These are phyloP conservation scores for Chitala chitala DNA, from an alignment of 2,113 vertebrate genomes.

Conservation along the genomic window DNA sequence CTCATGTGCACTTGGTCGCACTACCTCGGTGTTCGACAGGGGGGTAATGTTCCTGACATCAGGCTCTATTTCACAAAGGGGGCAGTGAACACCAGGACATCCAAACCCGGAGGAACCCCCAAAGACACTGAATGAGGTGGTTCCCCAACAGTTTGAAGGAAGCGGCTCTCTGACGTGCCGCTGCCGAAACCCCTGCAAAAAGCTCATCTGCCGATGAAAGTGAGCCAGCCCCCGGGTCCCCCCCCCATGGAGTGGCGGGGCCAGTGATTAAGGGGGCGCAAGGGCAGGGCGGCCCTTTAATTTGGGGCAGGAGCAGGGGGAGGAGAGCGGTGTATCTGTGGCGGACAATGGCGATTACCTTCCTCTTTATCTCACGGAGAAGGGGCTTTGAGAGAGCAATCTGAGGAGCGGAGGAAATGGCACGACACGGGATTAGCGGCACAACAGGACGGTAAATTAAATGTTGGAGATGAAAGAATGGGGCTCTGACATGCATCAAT, in stretches of 20 bases:
- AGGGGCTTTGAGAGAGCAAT: slow-evolving; percentile 91
- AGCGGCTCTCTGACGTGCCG: slow-evolving; percentile 54
- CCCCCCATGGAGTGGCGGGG: slow-evolving; percentile 63
- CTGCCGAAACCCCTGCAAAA: background rate
- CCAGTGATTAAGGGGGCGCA: slow-evolving; percentile 70
- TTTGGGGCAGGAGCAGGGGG: slow-evolving; percentile 56
- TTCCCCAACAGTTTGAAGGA: slow-evolving; percentile 35
- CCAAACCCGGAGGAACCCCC: background rate
- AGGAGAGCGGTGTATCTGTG: slow-evolving; percentile 65
- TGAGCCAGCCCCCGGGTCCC: slow-evolving; percentile 64
- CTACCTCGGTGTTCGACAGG: background rate
- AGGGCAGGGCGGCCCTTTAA: slow-evolving; percentile 74
- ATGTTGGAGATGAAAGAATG: slow-evolving; percentile 92
- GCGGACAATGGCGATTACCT: slow-evolving; percentile 96
- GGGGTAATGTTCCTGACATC: background rate
- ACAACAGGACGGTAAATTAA: slow-evolving; percentile 90
- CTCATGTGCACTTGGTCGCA: background rate
- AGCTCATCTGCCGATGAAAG: slow-evolving; percentile 62
- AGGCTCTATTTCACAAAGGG: background rate
- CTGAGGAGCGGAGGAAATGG: slow-evolving; percentile 96
- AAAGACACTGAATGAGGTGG: slow-evolving; percentile 32
- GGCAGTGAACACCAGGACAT: background rate
- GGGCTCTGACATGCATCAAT: slow-evolving; percentile 78
- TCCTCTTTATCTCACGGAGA: slow-evolving; percentile 96
- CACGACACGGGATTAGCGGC: slow-evolving; percentile 96